phyloP scores from a whole-genome alignment of 2,113 vertebrate genomes.

The Neolamprologus sp. region DNA sequence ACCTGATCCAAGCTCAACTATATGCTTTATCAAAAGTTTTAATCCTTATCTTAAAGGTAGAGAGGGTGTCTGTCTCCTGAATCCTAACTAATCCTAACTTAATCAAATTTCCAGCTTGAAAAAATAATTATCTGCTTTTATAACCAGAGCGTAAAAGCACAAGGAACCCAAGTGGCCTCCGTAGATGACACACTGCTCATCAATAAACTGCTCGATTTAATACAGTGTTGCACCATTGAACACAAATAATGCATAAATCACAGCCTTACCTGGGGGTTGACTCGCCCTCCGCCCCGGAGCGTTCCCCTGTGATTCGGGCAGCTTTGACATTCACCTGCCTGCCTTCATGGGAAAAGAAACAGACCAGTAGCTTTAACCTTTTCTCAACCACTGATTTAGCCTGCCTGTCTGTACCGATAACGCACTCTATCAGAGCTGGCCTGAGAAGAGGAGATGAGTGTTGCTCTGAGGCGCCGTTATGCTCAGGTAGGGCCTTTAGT shows the following conservation, averaged over 20 bases:
- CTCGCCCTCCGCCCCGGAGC: slow-evolving; percentile 17
- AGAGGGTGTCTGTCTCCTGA: background rate
- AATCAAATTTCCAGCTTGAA: background rate
- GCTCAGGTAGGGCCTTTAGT: slow-evolving; percentile 35
- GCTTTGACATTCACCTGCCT: slow-evolving; percentile 60
- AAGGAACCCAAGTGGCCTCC: background rate
- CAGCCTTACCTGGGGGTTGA: slow-evolving; percentile 4
- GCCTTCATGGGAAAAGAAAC: slow-evolving; percentile 32
- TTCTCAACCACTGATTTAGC: slow-evolving; percentile 58
- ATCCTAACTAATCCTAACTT: background rate
- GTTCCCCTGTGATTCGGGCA: slow-evolving; percentile 36
- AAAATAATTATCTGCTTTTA: background rate
- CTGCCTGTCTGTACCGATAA: slow-evolving; percentile 59
- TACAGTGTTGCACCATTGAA: slow-evolving; percentile 35
- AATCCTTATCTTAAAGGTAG: background rate
- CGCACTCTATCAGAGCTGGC: slow-evolving; percentile 50
- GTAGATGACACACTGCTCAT: slow-evolving; percentile 15
- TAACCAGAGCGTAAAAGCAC: background rate
- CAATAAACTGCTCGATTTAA: slow-evolving; percentile 24
- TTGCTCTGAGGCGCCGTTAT: background rate
- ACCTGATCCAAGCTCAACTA: background rate
- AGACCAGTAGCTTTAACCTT: slow-evolving; percentile 61
- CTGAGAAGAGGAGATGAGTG: slow-evolving; percentile 19
- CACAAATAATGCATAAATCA: slow-evolving; percentile 49
- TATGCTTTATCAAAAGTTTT: background rate